phyloP scores from a whole-genome alignment of 2,797 vertebrate species.

The Agapornis canus region DNA sequence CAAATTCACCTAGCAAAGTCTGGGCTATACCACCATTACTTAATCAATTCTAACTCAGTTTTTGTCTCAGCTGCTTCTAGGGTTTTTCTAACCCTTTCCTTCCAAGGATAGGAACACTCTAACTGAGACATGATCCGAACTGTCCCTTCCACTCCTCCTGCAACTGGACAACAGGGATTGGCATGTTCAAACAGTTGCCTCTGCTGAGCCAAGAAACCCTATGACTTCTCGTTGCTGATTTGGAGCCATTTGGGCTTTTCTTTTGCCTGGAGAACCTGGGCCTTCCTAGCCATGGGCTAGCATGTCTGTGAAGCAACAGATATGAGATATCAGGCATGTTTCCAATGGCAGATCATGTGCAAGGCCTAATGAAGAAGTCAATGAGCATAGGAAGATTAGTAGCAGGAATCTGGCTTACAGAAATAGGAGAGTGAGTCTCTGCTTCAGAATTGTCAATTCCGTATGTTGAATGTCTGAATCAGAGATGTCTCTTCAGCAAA shows the following conservation, averaged over 20 bases:
- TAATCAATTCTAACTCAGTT: not conserved
- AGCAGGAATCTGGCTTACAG: not conserved
- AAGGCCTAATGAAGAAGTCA: not conserved
- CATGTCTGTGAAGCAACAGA: not conserved
- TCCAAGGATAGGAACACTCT: not conserved
- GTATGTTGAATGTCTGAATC: accelerated
- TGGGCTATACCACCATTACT: not conserved
- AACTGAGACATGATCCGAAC: not conserved
- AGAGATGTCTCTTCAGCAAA: not conserved
- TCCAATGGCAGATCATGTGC: not conserved
- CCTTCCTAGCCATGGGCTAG: not conserved
- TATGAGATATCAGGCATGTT: not conserved
- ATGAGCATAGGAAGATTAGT: not conserved
- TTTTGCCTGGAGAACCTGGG: not conserved
- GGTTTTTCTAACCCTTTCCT: not conserved
- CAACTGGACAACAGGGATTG: not conserved
- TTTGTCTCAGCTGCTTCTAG: not conserved
- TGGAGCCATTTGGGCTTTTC: not conserved
- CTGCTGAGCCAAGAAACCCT: not conserved
- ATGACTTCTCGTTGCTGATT: not conserved
- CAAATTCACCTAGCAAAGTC: not conserved
- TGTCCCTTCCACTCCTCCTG: not conserved
- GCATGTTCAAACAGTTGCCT: not conserved
- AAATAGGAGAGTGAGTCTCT: not conserved
- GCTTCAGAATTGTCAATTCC: not conserved